A percentile compares a stretch with the other conserved stretches of the same genome.
Evolutionary conservation across 2,113 vertebrate species (phyloP).

Genomic region (Catagonus wagneri): DNA sequence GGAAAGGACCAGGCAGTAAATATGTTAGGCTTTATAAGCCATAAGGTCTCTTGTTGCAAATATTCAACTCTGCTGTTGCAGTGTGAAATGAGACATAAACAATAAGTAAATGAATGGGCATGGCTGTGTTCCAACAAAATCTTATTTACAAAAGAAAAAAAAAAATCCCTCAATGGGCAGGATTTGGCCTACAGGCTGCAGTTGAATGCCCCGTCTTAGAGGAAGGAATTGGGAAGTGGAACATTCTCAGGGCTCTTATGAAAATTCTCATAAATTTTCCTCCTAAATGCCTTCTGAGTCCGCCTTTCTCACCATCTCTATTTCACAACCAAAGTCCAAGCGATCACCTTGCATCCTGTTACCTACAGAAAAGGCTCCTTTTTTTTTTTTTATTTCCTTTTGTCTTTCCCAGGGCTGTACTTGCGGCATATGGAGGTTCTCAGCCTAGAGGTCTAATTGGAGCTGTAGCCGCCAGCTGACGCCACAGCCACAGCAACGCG

Average conservation of each 20-base stretch:
- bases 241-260: background rate
- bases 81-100: background rate
- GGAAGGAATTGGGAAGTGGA: background rate
- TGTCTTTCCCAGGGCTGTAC: too few relatives aligned
- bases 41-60: background rate
- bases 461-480: too few relatives aligned
- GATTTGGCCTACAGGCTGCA: background rate
- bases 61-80: background rate
- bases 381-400: too few relatives aligned
- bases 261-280: background rate
- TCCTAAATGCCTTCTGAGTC: background rate
- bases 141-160: background rate
- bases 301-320: background rate
- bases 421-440: too few relatives aligned
- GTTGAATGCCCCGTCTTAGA: background rate
- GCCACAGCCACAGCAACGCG: too few relatives aligned
- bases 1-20: background rate
- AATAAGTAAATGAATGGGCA: background rate
- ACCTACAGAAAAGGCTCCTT: too few relatives aligned
- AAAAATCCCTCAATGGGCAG: background rate
- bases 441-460: too few relatives aligned
- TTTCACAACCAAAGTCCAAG: background rate
- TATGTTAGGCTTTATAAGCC: background rate
- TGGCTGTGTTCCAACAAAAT: background rate
- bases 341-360: background rate